Percentiles rank a stretch among this genome's conserved stretches.
Conservation (phyloP, 2,113 vertebrate species). For the Dipodomys merriami region DNA sequence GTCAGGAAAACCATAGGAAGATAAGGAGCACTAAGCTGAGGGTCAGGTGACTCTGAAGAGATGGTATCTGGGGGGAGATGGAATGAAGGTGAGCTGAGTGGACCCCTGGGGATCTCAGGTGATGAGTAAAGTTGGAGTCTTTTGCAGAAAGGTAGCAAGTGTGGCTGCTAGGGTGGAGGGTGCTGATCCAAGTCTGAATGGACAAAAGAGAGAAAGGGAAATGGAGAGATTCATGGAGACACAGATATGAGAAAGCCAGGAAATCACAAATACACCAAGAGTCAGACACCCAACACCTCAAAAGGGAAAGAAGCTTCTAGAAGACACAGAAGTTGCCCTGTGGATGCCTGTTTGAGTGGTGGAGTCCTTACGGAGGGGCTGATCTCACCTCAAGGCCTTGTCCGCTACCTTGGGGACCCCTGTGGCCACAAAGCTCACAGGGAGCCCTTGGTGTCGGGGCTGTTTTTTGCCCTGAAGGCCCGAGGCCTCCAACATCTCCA, state of each 20-base stretch:
- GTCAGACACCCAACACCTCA: neutral
- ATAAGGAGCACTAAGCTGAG: neutral
- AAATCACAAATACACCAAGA: neutral
- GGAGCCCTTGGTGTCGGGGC: conserved; percentile 32
- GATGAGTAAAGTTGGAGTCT: neutral
- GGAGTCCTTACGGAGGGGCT: neutral
- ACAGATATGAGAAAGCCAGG: neutral
- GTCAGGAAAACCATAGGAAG: neutral
- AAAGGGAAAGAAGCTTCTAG: neutral
- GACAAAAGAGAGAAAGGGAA: neutral
- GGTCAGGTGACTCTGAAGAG: neutral
- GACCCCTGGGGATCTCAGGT: neutral
- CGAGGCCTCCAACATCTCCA: conserved; percentile 89
- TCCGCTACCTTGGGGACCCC: conserved; percentile 4
- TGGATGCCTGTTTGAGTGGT: neutral
- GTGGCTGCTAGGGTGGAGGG: neutral
- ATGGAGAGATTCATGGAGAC: neutral
- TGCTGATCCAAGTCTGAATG: neutral
- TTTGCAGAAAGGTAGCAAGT: neutral
- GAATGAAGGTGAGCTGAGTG: neutral
- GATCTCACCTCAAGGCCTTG: conserved; percentile 63
- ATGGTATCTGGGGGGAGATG: neutral
- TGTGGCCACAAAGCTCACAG: conserved; percentile 74
- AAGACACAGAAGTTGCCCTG: neutral
- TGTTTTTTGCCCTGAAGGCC: conserved; percentile 84